phyloP scores from a whole-genome alignment of 2,888 invertebrate genomes.

The Amphipoea oculea region DNA sequence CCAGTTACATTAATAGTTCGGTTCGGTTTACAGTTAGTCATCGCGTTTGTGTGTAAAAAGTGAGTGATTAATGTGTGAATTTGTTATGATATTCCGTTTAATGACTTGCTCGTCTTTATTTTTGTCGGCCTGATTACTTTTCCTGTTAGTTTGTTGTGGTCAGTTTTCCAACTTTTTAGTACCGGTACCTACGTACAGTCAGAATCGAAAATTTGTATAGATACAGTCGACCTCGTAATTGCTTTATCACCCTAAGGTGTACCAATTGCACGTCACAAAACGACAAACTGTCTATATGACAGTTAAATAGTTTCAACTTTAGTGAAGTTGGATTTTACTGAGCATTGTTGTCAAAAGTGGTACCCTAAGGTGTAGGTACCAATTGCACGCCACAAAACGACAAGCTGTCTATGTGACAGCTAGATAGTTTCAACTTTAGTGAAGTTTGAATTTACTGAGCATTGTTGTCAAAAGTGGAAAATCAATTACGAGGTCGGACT shows the following conservation, averaged over 20 bases:
- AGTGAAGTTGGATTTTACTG: not conserved
- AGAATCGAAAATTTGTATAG: not conserved
- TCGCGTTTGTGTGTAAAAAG: slow-evolving; percentile 42
- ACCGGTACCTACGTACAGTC: not conserved
- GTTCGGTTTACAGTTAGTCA: slow-evolving; percentile 62
- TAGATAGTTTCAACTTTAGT: not conserved
- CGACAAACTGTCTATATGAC: not conserved
- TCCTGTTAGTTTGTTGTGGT: slow-evolving; percentile 24
- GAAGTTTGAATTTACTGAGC: no score
- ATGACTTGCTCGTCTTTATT: slow-evolving; percentile 37
- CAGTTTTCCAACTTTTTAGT: slow-evolving; percentile 4
- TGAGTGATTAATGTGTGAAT: slow-evolving; percentile 60
- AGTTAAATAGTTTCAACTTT: not conserved
- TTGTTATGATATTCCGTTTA: slow-evolving; percentile 39
- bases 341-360: not conserved
- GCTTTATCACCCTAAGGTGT: not conserved
- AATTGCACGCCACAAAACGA: not conserved
- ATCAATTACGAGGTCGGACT: not conserved
- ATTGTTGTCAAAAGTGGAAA: not conserved
- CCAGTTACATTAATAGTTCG: slow-evolving; percentile 62
- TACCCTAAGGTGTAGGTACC: not conserved
- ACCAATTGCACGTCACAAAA: not conserved
- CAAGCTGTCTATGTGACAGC: not conserved
- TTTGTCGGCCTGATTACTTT: slow-evolving; percentile 34
- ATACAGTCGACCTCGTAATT: not conserved